These are phyloP conservation scores for Steinernema feltiae DNA, from an alignment of 1,140 invertebrate genomes.

Conservation along the genomic window DNA sequence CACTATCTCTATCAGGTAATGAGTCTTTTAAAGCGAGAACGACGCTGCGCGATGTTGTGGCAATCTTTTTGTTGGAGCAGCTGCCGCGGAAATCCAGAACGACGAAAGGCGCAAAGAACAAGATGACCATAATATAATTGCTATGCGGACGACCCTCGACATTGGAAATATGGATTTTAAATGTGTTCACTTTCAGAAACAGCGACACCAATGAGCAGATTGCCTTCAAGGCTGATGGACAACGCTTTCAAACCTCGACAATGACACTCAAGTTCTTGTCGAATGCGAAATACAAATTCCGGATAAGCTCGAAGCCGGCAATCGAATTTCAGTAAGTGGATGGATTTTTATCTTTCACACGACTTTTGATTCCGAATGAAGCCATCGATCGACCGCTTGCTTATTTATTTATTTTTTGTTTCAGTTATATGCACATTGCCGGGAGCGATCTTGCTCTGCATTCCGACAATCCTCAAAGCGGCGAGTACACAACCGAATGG, in stretches of 20 bases:
- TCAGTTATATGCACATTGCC: conserved; percentile 2
- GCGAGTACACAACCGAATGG: not conserved
- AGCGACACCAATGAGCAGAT: not conserved
- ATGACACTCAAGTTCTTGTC: conserved; percentile 1
- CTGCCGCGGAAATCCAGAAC: not conserved
- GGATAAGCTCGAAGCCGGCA: not conserved
- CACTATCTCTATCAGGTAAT: conserved; percentile 1
- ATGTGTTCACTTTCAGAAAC: no score
- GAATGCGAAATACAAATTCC: not conserved
- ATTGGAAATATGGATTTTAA: no score
- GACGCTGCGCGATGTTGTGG: not conserved
- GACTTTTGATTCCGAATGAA: not conserved
- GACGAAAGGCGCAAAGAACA: no score
- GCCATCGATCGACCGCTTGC: no score
- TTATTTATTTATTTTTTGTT: not conserved
- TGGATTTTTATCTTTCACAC: not conserved
- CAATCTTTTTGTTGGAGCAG: not conserved
- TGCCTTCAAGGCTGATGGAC: not conserved
- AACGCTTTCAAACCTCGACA: not conserved
- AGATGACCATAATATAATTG: no score
- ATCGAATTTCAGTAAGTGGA: not conserved
- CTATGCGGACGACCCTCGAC: no score
- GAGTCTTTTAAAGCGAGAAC: not conserved
- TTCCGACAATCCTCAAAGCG: not conserved
- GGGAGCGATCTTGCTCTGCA: not conserved